These are phyloP conservation scores for Drosophila kanekoi DNA, from an alignment of 2,888 invertebrate species.

Conservation along the genomic window DNA sequence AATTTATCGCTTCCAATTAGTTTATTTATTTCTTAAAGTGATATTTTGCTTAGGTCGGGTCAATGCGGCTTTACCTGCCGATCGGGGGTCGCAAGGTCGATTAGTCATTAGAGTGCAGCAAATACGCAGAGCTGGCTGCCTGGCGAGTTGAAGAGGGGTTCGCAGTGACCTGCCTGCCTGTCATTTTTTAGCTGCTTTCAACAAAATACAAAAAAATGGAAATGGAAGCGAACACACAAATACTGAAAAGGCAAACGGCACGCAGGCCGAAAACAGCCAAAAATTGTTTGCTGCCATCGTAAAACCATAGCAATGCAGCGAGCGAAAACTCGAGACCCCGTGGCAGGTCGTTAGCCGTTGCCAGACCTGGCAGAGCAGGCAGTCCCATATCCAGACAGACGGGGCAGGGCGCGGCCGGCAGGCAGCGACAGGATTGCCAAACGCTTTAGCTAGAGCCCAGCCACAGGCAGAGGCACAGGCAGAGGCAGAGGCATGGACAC, in stretches of 20 bases:
- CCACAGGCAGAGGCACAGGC: neutral
- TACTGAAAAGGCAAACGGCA: conserved; percentile 32
- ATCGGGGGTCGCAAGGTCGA: conserved; percentile 64
- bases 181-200: conserved; percentile 41
- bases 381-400: conserved; percentile 30
- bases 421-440: conserved; percentile 44
- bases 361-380: conserved; percentile 36
- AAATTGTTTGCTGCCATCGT: conserved; percentile 66
- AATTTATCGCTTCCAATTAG: conserved; percentile 70
- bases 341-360: conserved; percentile 67
- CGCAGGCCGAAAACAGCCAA: conserved; percentile 50
- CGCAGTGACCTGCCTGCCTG: conserved; percentile 64
- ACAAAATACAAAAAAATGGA: conserved; percentile 3
- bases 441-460: conserved; percentile 23
- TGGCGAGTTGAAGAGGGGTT: conserved; percentile 33
- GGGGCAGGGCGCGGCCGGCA: conserved; percentile 9
- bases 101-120: conserved; percentile 69
- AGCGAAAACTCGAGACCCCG: conserved; percentile 37
- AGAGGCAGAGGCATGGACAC: conserved; percentile 19
- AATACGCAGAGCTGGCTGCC: conserved; percentile 18
- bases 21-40: neutral
- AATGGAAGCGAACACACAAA: conserved; percentile 1
- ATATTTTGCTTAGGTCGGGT: conserved; percentile 43
- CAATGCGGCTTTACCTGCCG: conserved; percentile 57
- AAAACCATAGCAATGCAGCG: conserved; percentile 74